These are phyloP conservation scores for Leucophenga varia DNA, from an alignment of 1,140 invertebrate genomes.

Conservation along the genomic window DNA sequence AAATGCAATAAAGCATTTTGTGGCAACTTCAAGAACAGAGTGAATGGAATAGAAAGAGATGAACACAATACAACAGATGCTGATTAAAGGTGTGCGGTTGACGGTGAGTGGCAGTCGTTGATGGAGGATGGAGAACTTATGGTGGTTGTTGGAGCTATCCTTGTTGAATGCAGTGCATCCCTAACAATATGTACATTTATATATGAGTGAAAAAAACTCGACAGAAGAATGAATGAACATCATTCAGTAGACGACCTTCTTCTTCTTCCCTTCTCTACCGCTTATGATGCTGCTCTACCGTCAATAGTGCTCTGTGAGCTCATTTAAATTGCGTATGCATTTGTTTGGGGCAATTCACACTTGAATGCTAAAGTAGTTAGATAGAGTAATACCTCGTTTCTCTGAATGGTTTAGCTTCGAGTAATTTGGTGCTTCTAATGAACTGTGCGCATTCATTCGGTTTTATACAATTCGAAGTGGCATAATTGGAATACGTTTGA, in stretches of 20 bases:
- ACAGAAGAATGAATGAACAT: no score
- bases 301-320: slow-evolving; percentile 7
- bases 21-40: slow-evolving; percentile 53
- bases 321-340: slow-evolving; percentile 53
- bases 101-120: slow-evolving; percentile 13
- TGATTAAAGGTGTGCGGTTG: slow-evolving; percentile 52
- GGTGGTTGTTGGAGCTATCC: background rate
- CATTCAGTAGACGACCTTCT: no score
- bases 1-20: slow-evolving; percentile 54
- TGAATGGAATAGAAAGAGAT: no score
- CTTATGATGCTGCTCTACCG: no score
- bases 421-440: slow-evolving; percentile 44
- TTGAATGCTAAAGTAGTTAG: slow-evolving; percentile 52
- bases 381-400: slow-evolving; percentile 53
- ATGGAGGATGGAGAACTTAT: slow-evolving; percentile 5
- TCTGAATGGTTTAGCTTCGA: slow-evolving; percentile 38
- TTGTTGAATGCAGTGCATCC: no score
- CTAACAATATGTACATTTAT: no score
- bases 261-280: no score
- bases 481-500: background rate
- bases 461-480: background rate
- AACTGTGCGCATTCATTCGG: slow-evolving; percentile 24
- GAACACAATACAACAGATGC: slow-evolving; percentile 40
- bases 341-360: slow-evolving; percentile 47
- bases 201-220: no score